These are phyloP conservation scores for Pachypanchax playfairii DNA, from an alignment of 2,113 vertebrate species.

Conservation along the genomic window DNA sequence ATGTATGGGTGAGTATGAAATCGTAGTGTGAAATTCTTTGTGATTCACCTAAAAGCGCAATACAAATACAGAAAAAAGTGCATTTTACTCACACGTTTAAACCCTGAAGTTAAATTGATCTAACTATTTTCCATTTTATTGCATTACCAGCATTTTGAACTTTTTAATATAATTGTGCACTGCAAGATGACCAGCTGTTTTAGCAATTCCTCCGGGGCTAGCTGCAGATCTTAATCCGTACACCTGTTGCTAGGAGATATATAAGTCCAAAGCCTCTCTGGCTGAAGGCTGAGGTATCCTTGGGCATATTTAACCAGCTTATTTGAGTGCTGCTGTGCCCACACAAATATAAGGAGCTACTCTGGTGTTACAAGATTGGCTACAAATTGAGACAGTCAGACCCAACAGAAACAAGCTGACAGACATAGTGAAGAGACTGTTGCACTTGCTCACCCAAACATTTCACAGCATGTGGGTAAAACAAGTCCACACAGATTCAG, in stretches of 20 bases:
- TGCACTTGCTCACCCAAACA: background rate
- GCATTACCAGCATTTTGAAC: background rate
- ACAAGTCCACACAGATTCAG: background rate
- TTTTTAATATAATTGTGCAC: slow-evolving; percentile 23
- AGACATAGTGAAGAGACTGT: slow-evolving; percentile 9
- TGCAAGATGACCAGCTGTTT: slow-evolving; percentile 47
- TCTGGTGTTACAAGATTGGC: slow-evolving; percentile 59
- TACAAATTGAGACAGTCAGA: slow-evolving; percentile 25
- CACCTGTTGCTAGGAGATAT: slow-evolving; percentile 87
- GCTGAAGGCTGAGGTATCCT: slow-evolving; percentile 78
- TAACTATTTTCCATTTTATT: background rate
- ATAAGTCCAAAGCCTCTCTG: slow-evolving; percentile 82
- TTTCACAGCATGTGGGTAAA: slow-evolving; percentile 1
- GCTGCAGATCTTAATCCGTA: slow-evolving; percentile 76
- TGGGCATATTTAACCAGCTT: slow-evolving; percentile 86
- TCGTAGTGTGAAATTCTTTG: too few species aligned
- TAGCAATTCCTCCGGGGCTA: slow-evolving; percentile 65
- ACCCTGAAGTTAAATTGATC: background rate
- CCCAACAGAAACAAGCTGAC: slow-evolving; percentile 26
- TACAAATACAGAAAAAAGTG: too few species aligned
- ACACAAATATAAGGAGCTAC: slow-evolving; percentile 70
- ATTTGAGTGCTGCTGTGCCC: slow-evolving; percentile 80
- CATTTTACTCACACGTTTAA: background rate
- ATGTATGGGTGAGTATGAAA: too few species aligned
- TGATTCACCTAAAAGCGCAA: too few species aligned